A percentile compares a stretch with the other conserved stretches of the same genome.
phyloP scores from a whole-genome alignment of 2,113 vertebrate genomes.

The Cepphus grylle region DNA sequence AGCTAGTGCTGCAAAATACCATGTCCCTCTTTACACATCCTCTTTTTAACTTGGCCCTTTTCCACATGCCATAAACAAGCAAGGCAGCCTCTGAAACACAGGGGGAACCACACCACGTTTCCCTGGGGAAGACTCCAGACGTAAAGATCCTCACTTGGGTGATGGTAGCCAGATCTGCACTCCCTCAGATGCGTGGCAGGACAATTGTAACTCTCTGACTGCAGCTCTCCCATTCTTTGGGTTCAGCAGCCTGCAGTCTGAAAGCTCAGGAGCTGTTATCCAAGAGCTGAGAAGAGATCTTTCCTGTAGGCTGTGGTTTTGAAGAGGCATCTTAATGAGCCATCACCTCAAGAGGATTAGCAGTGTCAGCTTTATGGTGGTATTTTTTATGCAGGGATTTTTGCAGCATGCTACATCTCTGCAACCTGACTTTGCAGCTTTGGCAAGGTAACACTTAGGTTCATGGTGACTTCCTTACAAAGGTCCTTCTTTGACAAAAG shows the following conservation, averaged over 20 bases:
- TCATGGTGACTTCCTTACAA: neutral
- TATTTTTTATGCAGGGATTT: neutral
- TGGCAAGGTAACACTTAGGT: neutral
- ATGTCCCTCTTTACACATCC: neutral
- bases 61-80: accelerated
- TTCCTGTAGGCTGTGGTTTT: neutral
- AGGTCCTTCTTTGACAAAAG: neutral
- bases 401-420: neutral
- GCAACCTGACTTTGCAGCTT: neutral
- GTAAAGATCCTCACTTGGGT: neutral
- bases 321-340: neutral
- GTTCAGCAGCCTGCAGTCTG: neutral
- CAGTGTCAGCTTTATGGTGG: neutral
- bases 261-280: neutral
- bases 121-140: neutral
- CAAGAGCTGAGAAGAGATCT: neutral
- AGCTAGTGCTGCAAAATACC: neutral
- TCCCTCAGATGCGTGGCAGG: neutral
- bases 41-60: neutral
- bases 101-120: neutral
- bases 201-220: neutral
- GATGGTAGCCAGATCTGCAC: neutral
- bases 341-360: neutral
- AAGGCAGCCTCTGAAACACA: accelerated
- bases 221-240: neutral